Conservation (phyloP, 2,113 vertebrate species). For the Athene noctua region DNA sequence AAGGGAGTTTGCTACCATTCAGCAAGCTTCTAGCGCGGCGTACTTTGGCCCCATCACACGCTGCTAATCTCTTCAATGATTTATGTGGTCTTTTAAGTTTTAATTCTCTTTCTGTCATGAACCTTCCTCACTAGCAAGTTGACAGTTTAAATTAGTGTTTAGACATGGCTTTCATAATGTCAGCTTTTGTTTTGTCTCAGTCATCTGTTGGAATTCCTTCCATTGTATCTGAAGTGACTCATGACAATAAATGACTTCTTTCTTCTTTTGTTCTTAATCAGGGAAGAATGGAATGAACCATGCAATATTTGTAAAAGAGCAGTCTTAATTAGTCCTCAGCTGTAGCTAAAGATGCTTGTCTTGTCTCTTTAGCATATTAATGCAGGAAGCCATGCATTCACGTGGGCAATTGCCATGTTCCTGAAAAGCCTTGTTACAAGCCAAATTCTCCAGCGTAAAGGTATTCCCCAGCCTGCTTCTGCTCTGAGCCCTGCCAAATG, state of each 20-base stretch:
- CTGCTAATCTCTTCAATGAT: conserved; percentile 76
- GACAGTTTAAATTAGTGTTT: conserved; percentile 82
- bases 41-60: conserved; percentile 65
- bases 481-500: conserved; percentile 38
- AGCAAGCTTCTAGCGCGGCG: background rate
- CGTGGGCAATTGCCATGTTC: conserved; percentile 68
- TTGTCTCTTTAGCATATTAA: conserved; percentile 73
- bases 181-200: conserved; percentile 80
- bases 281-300: conserved; percentile 73
- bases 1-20: conserved; percentile 17
- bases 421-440: conserved; percentile 59
- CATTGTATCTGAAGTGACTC: conserved; percentile 79
- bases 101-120: conserved; percentile 76
- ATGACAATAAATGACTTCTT: conserved; percentile 76
- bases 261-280: conserved; percentile 78
- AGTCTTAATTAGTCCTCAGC: conserved; percentile 76
- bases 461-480: conserved; percentile 32
- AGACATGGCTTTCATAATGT: conserved; percentile 79
- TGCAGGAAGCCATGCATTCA: conserved; percentile 66
- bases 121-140: conserved; percentile 72
- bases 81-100: conserved; percentile 78
- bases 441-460: conserved; percentile 61
- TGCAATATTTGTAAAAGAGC: conserved; percentile 70
- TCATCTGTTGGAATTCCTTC: conserved; percentile 78
- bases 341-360: conserved; percentile 70